Base-by-base conservation (phyloP, 2,113 vertebrate species). In the Phylloscopus trochilus region DNA sequence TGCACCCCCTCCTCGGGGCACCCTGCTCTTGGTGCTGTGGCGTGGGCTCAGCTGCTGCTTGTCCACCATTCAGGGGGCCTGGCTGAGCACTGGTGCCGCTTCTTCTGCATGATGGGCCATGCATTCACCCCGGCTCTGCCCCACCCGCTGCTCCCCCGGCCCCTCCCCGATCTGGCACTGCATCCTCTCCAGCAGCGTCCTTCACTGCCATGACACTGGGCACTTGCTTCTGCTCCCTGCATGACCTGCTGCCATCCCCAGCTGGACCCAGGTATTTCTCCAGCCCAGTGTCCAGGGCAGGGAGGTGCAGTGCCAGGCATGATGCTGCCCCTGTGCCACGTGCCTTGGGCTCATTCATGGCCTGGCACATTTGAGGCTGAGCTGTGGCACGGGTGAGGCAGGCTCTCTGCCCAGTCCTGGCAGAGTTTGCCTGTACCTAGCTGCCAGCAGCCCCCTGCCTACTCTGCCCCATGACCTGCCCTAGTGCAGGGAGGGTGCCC, bases 101-200 rank as follows among this genome's bases (percentile, higher is more conserved):
- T 74, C n/a, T 41, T 22, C 72, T 63, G 90, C 72, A 83, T 64
- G 83, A 77, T 14, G 59, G 59, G 82, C 83, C 69, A 22, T 67
- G 68, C 18, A 3, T 37, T 46, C 3, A 0, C 55, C 37, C 21
- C 44, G 43, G 62, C 33, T 74, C 49, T 68, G 13, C 10, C 37
- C 53, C 41, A 39, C 0, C 1, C 0, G 0, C 64, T 89, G 31
- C 33, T 74, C n/a, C 72, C 35, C 33, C 16, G 33, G 28, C 15
- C n/a, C 33, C n/a, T 59, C 20, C 72, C 27, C 10, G 12, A 4
- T 15, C 37, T 53, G 43, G 47, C 26, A 20, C 28, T 49, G 8
- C 31, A 49, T 31, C 51, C 66, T 53, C 1, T 7, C 69, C n/a
- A 44, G 51, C 39, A 72, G 17, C 30, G 37, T 31, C 70, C 62